Evolutionary conservation across 2,888 invertebrate genomes (phyloP), one percentile per base, ranked within the genome.

Genomic region (Serripes groenlandicus): DNA sequence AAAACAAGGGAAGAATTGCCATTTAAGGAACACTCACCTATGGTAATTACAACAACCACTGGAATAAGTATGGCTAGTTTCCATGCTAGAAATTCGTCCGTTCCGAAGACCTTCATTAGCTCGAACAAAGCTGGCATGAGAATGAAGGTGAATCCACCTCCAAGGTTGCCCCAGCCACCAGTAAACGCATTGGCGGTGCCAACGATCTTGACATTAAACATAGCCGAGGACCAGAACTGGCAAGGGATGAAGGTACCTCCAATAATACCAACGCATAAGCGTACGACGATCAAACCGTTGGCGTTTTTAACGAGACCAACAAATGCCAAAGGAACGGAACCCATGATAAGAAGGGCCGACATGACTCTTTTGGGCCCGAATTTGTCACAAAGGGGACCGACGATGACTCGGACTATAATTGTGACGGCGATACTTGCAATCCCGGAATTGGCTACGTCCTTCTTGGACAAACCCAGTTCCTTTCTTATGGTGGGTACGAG

Each of bases 101-200:
- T 72, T 7, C 77, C 77, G 26, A 49, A 72, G n/a, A n/a, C n/a
- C 32, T 77, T 72, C n/a, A 72, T 64, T 37, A 77, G 18, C 34
- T 77, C 77, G 49, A 77, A 77, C n/a, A 77, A 21, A 1, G 72
- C 77, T 2, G 77, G 77, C 77, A 72, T 72, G 11, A 77, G 34
- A 42, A 75, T 66, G 15, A 66, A 66, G 18, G 66, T 66, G n/a
- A 66, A 66, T 15, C 66, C 66, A 18, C 66, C 66, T 0, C 80
- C 84, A 1, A 84, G 77, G 26, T 84, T 84, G 21, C 81, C 84
- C 80, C 79, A 81, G 18, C 84, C 84, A n/a, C 75, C 84, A 9
- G 75, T 77, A 0, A 84, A 3, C n/a, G 84, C 84, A 52, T 84
- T 84, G 2, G 81, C 78, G 4, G 81, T 81, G 18, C 84, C 81